Percentiles rank a stretch among this genome's conserved stretches.
These are phyloP conservation scores for Noctilio leporinus DNA, from an alignment of 2,113 vertebrate genomes.

Conservation along the genomic window DNA sequence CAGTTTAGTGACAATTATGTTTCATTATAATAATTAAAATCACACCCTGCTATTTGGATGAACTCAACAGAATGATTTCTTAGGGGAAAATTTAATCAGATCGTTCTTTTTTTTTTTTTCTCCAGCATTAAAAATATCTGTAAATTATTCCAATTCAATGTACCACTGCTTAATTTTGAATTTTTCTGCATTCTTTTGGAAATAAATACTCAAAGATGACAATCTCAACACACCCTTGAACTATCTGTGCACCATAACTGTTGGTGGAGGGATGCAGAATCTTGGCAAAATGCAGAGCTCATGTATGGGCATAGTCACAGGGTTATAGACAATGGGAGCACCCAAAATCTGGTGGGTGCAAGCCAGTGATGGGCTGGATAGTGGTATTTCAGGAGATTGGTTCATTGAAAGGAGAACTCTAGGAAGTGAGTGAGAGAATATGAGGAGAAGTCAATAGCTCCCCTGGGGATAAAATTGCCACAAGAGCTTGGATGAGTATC, in stretches of 20 bases:
- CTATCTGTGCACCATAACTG: constrained; percentile 10
- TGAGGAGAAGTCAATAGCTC: not conserved
- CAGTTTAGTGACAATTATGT: constrained; percentile 73
- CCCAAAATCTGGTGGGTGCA: constrained; percentile 10
- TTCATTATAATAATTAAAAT: constrained; percentile 75
- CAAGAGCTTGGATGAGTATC: not conserved
- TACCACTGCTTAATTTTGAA: constrained; percentile 29
- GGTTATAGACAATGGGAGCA: not conserved
- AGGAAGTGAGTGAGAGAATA: not conserved
- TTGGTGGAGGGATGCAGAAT: not conserved
- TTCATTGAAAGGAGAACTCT: not conserved
- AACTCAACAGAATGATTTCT: constrained; percentile 71
- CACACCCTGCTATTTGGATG: constrained; percentile 56
- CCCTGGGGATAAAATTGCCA: not conserved
- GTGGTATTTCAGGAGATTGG: not conserved
- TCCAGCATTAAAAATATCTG: constrained; percentile 54
- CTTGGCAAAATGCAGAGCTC: not conserved
- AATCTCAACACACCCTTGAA: constrained; percentile 15
- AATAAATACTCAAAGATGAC: constrained; percentile 26
- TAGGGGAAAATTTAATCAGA: constrained; percentile 54
- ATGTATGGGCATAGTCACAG: not conserved
- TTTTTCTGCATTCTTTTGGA: constrained; percentile 10
- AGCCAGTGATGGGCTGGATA: not conserved
- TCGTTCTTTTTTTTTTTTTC: constrained; percentile 55
- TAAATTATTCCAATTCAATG: constrained; percentile 39